phyloP scores from a whole-genome alignment of 2,888 invertebrate species.

The Leucophora obtusa region DNA sequence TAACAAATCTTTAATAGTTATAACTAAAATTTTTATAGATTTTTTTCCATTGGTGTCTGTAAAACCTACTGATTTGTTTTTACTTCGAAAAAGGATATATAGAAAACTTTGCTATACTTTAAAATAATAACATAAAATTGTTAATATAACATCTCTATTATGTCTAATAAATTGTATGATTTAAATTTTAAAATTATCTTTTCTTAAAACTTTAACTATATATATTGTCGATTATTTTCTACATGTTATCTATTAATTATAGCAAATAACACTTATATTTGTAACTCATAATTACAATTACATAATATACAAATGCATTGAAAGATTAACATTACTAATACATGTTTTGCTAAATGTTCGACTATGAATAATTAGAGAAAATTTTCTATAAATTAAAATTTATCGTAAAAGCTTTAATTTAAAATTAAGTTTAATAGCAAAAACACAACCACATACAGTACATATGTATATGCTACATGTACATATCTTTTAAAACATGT shows the following conservation, averaged over 20 bases:
- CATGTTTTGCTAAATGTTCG: conserved; percentile 5
- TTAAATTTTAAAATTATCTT: no score
- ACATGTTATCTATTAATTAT: background rate
- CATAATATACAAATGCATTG: conserved; percentile 4
- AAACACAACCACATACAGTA: background rate
- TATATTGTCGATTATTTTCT: no score
- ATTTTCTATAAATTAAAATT: conserved; percentile 55
- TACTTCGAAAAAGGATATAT: no score
- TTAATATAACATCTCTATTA: no score
- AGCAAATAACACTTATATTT: conserved; percentile 39
- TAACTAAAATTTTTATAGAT: no score
- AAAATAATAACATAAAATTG: no score
- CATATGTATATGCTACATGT: conserved; percentile 6
- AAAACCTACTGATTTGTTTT: no score
- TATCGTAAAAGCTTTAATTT: conserved; percentile 47
- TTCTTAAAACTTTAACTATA: no score
- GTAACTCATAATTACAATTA: conserved; percentile 30
- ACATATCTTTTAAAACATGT: conserved; percentile 20
- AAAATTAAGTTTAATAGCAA: conserved; percentile 35
- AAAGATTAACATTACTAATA: background rate
- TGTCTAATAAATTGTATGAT: no score
- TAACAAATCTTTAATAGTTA: no score
- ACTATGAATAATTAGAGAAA: conserved; percentile 45
- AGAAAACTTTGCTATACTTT: no score
- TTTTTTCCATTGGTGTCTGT: no score